Evolutionary conservation across 2,888 invertebrate genomes (phyloP).

Genomic region (Spialia ferax): DNA sequence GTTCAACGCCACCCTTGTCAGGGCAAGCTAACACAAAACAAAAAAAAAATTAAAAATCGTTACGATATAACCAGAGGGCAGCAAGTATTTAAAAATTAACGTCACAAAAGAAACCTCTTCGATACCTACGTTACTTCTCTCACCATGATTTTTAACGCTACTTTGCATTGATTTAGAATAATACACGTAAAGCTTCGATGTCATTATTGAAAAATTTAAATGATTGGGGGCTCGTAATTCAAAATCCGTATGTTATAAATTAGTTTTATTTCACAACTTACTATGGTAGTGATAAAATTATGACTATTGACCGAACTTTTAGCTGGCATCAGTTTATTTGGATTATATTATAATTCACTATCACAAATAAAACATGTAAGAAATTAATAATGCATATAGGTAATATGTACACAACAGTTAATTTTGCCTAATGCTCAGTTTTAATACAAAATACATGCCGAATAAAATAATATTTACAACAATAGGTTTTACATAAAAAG

Average conservation of each 20-base stretch:
- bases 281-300: slow-evolving; percentile 79
- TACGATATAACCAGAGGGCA: too few species aligned
- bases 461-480: slow-evolving; percentile 40
- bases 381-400: slow-evolving; percentile 52
- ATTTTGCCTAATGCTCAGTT: slow-evolving; percentile 39
- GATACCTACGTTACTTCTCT: too few species aligned
- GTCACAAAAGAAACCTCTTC: too few species aligned
- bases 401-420: slow-evolving; percentile 70
- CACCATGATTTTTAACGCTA: too few species aligned
- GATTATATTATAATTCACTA: slow-evolving; percentile 75
- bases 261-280: slow-evolving; percentile 85
- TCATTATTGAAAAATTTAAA: too few species aligned
- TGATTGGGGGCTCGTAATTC: slow-evolving; percentile 18
- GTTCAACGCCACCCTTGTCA: too few species aligned
- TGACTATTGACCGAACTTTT: slow-evolving; percentile 85
- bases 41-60: too few species aligned
- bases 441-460: slow-evolving; percentile 32
- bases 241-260: slow-evolving; percentile 68
- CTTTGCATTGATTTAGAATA: too few species aligned
- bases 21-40: too few species aligned
- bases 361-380: slow-evolving; percentile 77
- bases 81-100: too few species aligned
- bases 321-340: slow-evolving; percentile 85
- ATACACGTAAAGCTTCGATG: too few species aligned
- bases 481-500: neutral